Percentiles rank a stretch among this genome's conserved stretches.
phyloP scores from a whole-genome alignment of 2,888 invertebrate species.

The Sinhomidia bicolor region DNA sequence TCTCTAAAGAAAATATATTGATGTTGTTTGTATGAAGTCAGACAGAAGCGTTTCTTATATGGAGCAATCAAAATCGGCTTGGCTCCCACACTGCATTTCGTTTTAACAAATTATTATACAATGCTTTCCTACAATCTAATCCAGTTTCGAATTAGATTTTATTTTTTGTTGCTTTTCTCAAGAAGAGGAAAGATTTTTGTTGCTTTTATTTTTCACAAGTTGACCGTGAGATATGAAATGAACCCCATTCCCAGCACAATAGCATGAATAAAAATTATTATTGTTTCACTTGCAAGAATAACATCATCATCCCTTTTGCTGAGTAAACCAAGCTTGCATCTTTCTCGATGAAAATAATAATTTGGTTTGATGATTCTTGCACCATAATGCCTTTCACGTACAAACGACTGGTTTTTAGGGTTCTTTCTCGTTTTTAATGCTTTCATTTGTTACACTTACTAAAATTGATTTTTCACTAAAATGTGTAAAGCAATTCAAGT shows the following conservation, averaged over 20 bases:
- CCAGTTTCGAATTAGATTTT: conserved; percentile 65
- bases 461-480: neutral
- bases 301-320: neutral
- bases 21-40: neutral
- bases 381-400: conserved; percentile 26
- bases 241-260: conserved; percentile 68
- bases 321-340: neutral
- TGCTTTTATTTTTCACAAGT: conserved; percentile 47
- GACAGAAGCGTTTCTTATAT: neutral
- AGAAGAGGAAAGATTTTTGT: conserved; percentile 21
- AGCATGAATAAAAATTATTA: neutral
- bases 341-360: neutral
- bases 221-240: conserved; percentile 73
- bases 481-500: neutral
- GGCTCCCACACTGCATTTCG: conserved; percentile 54
- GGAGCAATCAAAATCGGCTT: conserved; percentile 47
- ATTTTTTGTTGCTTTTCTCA: conserved; percentile 35
- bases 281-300: neutral
- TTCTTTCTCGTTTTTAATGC: neutral
- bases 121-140: conserved; percentile 38
- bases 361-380: neutral
- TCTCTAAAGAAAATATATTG: neutral
- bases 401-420: conserved; percentile 22
- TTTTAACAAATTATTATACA: conserved; percentile 11
- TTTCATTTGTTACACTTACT: neutral